Percentiles rank a stretch among this genome's conserved stretches.
phyloP scores from a whole-genome alignment of 2,113 vertebrate species.

The Pachyramphus minor region DNA sequence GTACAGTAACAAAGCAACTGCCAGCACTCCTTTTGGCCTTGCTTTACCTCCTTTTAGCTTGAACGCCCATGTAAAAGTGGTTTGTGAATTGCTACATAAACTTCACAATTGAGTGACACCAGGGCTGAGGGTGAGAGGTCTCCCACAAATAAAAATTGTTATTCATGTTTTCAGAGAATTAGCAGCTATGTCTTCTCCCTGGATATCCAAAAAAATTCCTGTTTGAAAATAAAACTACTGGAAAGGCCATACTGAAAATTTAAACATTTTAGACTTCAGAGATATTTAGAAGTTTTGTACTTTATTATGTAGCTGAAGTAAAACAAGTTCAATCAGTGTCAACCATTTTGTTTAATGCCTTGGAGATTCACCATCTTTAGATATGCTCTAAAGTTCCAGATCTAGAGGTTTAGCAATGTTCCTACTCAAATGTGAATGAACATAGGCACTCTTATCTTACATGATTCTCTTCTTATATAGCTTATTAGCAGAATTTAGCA shows the following conservation, averaged over 20 bases:
- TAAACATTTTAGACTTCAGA: background rate
- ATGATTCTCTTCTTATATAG: background rate
- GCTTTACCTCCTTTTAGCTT: conserved; percentile 74
- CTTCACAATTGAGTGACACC: conserved; percentile 75
- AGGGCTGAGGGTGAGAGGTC: conserved; percentile 41
- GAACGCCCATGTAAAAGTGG: conserved; percentile 71
- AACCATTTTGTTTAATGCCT: background rate
- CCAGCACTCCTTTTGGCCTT: conserved; percentile 73
- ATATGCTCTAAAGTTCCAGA: background rate
- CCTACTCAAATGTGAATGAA: background rate
- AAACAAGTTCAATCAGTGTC: background rate
- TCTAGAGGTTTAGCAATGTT: background rate
- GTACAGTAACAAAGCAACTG: conserved; percentile 73
- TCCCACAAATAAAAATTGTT: conserved; percentile 74
- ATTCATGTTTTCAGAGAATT: conserved; percentile 73
- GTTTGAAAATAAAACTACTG: background rate
- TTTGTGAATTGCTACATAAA: conserved; percentile 77
- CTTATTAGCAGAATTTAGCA: conserved; percentile 68
- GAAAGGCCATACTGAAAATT: background rate
- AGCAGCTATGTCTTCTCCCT: conserved; percentile 70
- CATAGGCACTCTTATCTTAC: background rate
- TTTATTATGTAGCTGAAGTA: background rate
- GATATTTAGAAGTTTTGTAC: background rate
- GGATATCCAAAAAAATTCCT: conserved; percentile 69
- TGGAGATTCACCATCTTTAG: background rate